These are phyloP conservation scores for Grantiella picta DNA, from an alignment of 2,113 vertebrate genomes.

Conservation along the genomic window DNA sequence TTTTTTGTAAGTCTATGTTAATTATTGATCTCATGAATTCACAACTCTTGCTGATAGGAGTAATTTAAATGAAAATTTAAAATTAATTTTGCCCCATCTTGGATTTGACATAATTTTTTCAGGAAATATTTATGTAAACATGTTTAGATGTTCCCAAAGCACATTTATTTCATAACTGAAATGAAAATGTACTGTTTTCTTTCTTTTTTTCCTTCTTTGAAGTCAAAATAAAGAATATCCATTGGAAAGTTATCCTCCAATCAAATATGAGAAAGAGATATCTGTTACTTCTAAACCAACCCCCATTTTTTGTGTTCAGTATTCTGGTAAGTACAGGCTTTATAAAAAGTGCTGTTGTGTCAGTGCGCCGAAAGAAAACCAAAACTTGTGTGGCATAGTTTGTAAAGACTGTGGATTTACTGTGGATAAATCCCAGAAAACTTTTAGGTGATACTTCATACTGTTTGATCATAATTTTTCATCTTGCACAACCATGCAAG, in stretches of 20 bases:
- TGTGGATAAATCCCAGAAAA: background rate
- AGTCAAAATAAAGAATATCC: constrained; percentile 75
- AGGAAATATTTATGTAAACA: background rate
- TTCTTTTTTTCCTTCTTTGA: background rate
- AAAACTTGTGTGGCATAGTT: background rate
- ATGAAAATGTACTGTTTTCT: background rate
- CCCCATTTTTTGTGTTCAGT: constrained; percentile 73
- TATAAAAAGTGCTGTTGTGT: background rate
- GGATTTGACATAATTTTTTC: background rate
- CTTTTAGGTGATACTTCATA: background rate
- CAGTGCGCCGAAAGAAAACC: background rate
- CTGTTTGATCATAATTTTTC: background rate
- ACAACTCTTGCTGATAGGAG: background rate
- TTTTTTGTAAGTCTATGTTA: background rate
- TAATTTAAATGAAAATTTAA: background rate
- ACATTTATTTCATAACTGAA: background rate
- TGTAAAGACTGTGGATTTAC: background rate
- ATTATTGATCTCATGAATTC: background rate
- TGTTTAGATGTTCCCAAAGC: background rate
- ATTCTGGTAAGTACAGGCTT: constrained; percentile 75
- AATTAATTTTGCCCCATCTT: background rate
- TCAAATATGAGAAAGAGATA: constrained; percentile 30
- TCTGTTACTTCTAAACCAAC: constrained; percentile 53
- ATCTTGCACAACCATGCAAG: background rate
- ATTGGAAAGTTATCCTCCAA: constrained; percentile 65